Base-by-base conservation (phyloP, 64 coral and sea anemone genomes). In the Dendronephthya gigantea region DNA sequence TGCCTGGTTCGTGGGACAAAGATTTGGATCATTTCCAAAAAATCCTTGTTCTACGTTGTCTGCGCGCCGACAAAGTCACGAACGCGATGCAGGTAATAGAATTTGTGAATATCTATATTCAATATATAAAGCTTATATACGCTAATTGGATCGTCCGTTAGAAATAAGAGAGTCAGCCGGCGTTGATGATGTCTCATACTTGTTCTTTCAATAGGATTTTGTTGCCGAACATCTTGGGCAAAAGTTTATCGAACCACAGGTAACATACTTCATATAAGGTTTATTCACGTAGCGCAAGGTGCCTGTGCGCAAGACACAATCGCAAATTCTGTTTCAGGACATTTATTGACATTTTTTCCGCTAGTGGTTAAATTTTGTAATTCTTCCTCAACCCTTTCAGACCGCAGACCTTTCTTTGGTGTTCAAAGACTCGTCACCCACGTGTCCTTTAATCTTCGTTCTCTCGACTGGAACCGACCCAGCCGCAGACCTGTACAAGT, bases 171-270 rank as follows among this genome's bases (percentile, higher is more conserved):
- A n/a, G n/a, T n/a, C n/a, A n/a, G n/a, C n/a, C n/a, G n/a, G 41
- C 11, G 41, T 45, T 36, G 17, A 16, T 39, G 32, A 12, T 10
- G 11, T 8, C 15, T 88, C 38, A 72, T 70, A 36, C 7, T 79
- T 84, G 82, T 19, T 29, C 35, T 76, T 22, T 55, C 40, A 29
- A 17, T 29, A 94, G 89, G 94, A 97, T 58, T 97, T 93, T 75
- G 94, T 97, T 28, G 90, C 95, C 1, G 89, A 88, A 48, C 87
- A 98, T 82, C 89, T 98, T 89, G 95, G 95, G 49, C 95, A 98
- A 84, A 87, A 91, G 48, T 98, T 98, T 36, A 98, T 98, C 55
- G 95, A 98, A 58, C 95, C 95, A 39, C 95, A 98, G 94, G 94
- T 97, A 86, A 33, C 37, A 83, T 17, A 79, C 22, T 79, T 79